Conservation (phyloP, 2,797 vertebrate genomes). For the Sebastes matsubarae region DNA sequence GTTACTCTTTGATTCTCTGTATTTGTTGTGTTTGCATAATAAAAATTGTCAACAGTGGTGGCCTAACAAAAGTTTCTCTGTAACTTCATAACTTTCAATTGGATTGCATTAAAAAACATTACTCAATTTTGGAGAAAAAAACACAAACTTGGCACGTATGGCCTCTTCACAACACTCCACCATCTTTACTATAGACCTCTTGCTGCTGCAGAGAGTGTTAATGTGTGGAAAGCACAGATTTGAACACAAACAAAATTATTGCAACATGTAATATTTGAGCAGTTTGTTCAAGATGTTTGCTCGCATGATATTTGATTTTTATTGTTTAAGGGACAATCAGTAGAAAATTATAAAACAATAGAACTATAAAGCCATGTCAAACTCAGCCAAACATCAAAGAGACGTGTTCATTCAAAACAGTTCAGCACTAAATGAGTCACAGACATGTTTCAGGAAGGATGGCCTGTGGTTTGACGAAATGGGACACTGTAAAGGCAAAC, state of each 20-base stretch:
- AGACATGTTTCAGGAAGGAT: slow-evolving; percentile 59
- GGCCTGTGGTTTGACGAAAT: slow-evolving; percentile 65
- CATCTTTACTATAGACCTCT: neutral
- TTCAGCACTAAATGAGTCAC: slow-evolving; percentile 61
- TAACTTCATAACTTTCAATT: neutral
- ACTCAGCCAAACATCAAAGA: slow-evolving; percentile 57
- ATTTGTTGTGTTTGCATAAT: neutral
- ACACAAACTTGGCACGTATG: neutral
- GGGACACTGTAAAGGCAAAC: slow-evolving; percentile 71
- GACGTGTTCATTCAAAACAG: slow-evolving; percentile 59
- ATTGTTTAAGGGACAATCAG: slow-evolving; percentile 38
- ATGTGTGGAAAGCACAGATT: slow-evolving; percentile 19
- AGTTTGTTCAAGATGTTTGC: slow-evolving; percentile 44
- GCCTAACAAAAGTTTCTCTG: neutral
- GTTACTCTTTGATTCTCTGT: neutral
- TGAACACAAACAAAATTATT: neutral
- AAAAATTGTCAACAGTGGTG: neutral
- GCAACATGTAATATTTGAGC: slow-evolving; percentile 10
- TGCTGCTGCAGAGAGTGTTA: neutral
- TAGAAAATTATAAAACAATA: slow-evolving; percentile 54
- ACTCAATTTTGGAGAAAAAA: neutral
- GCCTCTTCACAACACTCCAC: neutral
- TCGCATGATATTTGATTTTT: slow-evolving; percentile 28
- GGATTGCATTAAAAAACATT: neutral
- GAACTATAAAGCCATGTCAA: slow-evolving; percentile 54